Conservation (phyloP, 2,797 vertebrate species). For the Halcyon smyrnensis region DNA sequence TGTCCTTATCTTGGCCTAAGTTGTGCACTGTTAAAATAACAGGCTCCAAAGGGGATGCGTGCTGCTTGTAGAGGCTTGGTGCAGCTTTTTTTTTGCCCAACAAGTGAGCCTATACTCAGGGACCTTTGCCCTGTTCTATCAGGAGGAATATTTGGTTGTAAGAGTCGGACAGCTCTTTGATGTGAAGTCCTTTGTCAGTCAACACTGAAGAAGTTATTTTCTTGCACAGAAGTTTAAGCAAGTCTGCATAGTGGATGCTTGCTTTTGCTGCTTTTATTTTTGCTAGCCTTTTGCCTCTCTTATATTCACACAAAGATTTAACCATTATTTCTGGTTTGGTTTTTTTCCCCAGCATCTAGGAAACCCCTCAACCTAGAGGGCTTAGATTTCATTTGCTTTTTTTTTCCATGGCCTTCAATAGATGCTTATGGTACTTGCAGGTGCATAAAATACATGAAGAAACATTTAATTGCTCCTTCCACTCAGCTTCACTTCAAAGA, state of each 20-base stretch:
- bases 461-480: slow-evolving; percentile 25
- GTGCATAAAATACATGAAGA: neutral
- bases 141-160: neutral
- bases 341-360: neutral
- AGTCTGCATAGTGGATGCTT: neutral
- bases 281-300: neutral
- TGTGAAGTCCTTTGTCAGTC: neutral
- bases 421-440: neutral
- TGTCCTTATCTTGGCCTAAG: neutral
- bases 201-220: neutral
- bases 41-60: neutral
- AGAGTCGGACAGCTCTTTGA: neutral
- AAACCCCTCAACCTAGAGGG: neutral
- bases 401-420: neutral
- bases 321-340: neutral
- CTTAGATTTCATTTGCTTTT: neutral
- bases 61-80: neutral
- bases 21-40: neutral
- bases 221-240: neutral
- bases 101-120: neutral
- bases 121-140: neutral
- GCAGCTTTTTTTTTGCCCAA: neutral
- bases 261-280: neutral
- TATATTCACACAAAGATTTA: neutral
- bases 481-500: slow-evolving; percentile 28